Evolutionary conservation across 1,140 invertebrate genomes (phyloP), one percentile per base, ranked within the genome.

Genomic region (Euglossa dilemma): DNA sequence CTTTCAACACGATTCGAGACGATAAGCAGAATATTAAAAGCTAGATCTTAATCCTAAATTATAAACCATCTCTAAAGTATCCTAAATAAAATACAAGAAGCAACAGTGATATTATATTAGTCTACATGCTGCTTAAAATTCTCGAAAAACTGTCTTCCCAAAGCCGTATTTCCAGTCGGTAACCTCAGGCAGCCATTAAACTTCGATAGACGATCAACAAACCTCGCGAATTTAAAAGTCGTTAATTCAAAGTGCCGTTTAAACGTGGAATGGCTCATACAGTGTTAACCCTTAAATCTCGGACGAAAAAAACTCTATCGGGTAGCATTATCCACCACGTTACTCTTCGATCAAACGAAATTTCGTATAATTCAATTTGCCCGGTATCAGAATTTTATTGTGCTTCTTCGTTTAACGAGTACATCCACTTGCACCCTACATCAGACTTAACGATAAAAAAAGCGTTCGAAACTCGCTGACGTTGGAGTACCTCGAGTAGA

Each of bases 341-440:
- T 61, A 72, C 36, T 18, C 1, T 1, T 66, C 64, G 45, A 82
- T 82, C 36, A 59, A 61, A 66, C 11, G 45, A 87, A 85, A 63
- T 25, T 70, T 12, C 36, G 57, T 63, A 9, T 66, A 77, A 88
- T 25, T 47, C 23, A 61, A 79, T 85, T 64, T 66, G 66, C 23
- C 72, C 72, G 50, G 23, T 74, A 82, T 85, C 54, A 25, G 25
- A 63, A 57, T 23, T 50, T 85, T 85, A 87, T 87, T 85, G 86
- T 85, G 75, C 75, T 66, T 71, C 50, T 23, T 80, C 70, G 47
- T 25, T 83, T 66, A 85, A 82, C 69, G 20, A 74, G 66, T 80
- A 83, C 59, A 76, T 63, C 47, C 70, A 64, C 75, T 69, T 76
- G 25, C 71, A 52, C 28, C 45, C 25, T 67, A 71, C 2, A 50